Evolutionary conservation across 2,113 vertebrate genomes (phyloP), one percentile per base, ranked within the genome.

Genomic region (Oryzias celebensis): DNA sequence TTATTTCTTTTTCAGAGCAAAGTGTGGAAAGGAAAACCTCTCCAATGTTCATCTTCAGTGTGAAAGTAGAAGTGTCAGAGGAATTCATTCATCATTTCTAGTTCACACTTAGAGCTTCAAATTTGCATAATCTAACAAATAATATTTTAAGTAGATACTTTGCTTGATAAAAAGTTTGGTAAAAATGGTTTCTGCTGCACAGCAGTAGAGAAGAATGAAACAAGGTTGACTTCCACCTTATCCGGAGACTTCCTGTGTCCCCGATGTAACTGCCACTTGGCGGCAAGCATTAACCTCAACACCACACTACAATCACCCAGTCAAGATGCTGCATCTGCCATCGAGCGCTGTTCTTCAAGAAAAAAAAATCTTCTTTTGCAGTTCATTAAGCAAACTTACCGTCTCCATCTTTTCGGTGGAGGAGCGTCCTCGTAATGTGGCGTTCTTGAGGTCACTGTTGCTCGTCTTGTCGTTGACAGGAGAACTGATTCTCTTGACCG

Each of bases 401-500:
- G 91, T 93, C 0, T 99, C 96, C 92, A 95, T 94, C 85, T 93
- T 93, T 67, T 98, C 96, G 0, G 89, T 85, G n/a, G 95, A 93
- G 7, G 93, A 92, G 82, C 92, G 92, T 72, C 90, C 89, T 82
- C 90, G 82, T 49, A 90, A 80, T 57, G 91, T 83, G 73, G 88
- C 90, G 14, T 96, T 94, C 82, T 93, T 93, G 66, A 80, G 73
- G 71, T 94, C 92, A 0, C 18, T 90, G 52, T 86, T 82, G 62
- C 88, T 88, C 4, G 6, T 72, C 82, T 94, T 94, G 48, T 91
- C 88, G 22, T 80, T 75, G 43, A 89, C 87, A 46, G 94, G 93
- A 0, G 91, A 92, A 0, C 82, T 51, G 7, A 77, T 76, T 69
- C 87, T 93, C 75, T 91, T 92, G 63, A 92, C 46, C 54, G 93